Base-by-base conservation (phyloP, 2,113 vertebrate species). In the Noturus placidus region DNA sequence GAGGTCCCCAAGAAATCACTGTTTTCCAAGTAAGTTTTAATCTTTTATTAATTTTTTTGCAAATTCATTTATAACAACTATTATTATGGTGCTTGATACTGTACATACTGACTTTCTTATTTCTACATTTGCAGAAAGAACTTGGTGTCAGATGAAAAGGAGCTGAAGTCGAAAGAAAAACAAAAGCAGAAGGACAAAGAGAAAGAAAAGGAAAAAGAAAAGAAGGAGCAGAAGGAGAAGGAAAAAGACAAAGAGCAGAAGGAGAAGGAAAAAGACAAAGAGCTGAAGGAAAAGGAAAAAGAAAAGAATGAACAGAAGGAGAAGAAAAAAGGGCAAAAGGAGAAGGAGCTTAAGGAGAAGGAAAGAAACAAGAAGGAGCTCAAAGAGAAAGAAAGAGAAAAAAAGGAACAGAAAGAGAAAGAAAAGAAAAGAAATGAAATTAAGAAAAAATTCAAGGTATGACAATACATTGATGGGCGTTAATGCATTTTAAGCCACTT, bases 151-250 rank as follows among this genome's bases (percentile, higher is more conserved):
- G 93, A 94, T 1, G 94, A 94, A 82, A 95, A 95, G 25, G 95
- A 95, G 74, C 89, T 92, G 90, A 95, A 94, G 50, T 94, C 94
- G 89, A 95, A 88, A 81, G 95, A 95, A 84, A 95, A 94, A 85
- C 94, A 88, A 46, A 86, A n/a, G 35, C 92, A 93, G 0, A 85
- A 93, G 84, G 95, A 95, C 30, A 95, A 94, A 88, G 94, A 95
- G 90, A 95, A 78, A 33, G 94, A 94, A 80, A 95, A 95, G 22
- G 95, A 95, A 76, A 83, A 80, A 70, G n/a, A 86, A 17, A 54
- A 50, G 4, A 4, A 63, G 19, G 22, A 63, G 13, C 8, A 56
- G 50, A 6, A 82, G 33, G 8, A 42, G 20, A 35, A 81, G 25
- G 59, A 87, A 7, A 46, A 79, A 3, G 20, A 65, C 9, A 93